Conservation (phyloP, 2,113 vertebrate genomes). For the Beaufortia kweichowensis region DNA sequence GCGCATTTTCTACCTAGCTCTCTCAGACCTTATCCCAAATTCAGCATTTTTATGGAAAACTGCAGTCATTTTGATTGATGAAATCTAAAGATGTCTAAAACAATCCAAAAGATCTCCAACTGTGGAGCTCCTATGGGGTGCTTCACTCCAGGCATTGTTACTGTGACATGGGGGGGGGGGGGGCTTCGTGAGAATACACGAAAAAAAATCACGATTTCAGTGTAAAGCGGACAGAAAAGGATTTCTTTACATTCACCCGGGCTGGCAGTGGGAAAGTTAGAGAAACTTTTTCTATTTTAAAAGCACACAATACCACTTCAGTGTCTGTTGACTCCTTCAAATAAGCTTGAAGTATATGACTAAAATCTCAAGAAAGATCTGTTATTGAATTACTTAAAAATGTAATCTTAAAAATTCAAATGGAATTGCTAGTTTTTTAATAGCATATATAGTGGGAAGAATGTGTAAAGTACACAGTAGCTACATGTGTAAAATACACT, state of each 20-base stretch:
- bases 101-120: conserved; percentile 97
- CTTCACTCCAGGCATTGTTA: conserved; percentile 99
- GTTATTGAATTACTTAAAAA: conserved; percentile 50
- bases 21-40: conserved; percentile 97
- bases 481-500: too few relatives aligned
- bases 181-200: conserved; percentile 90
- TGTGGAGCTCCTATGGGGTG: conserved; percentile 95
- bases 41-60: conserved; percentile 99
- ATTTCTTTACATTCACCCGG: conserved; percentile 87
- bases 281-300: conserved; percentile 87
- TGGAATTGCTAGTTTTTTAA: conserved; percentile 49
- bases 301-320: conserved; percentile 79
- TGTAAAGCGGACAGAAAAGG: conserved; percentile 80
- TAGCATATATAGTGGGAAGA: too few relatives aligned
- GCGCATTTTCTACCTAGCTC: conserved; percentile 96
- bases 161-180: conserved; percentile 79
- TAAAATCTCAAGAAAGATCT: conserved; percentile 51
- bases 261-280: conserved; percentile 84
- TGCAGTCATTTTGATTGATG: conserved; percentile 99
- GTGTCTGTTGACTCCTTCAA: conserved; percentile 62
- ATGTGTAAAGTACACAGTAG: too few relatives aligned
- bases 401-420: conserved; percentile 43
- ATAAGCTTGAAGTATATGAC: conserved; percentile 44
- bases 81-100: conserved; percentile 99
- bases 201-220: conserved; percentile 91